Base-by-base conservation (phyloP, 2,797 vertebrate species). In the Notolabrus celidotus region DNA sequence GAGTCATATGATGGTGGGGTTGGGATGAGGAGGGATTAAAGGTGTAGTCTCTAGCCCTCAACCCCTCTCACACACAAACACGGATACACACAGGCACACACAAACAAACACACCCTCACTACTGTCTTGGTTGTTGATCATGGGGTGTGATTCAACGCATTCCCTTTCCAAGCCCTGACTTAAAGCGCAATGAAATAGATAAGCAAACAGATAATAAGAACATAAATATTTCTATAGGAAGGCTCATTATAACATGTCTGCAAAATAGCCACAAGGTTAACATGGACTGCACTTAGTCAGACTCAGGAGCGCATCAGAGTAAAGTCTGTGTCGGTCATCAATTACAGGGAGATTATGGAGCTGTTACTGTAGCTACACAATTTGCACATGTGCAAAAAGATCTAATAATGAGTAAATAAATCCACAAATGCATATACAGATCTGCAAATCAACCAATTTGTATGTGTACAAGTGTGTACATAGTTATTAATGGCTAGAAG, bases 1-100 rank as follows among this genome's bases (percentile, higher is more conserved):
- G 50, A 75, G 84, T 90, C 78, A 82, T 64, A 77, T 79, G 82
- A 86, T 76, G 84, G 71, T 62, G 69, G 63, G 56, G 74, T 71
- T 80, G 74, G 78, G 67, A 63, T 57, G 54, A 58, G 55, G 70
- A 58, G 50, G 39, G 68, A 49, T 76, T 78, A 77, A 78, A 68
- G 9, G 23, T 55, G 39, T 52, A 51, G 22, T 51, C 10, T 34
- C 59, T 39, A 60, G 67, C 77, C 67, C 70, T 52, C 50, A 36
- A 72, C 52, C 66, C 25, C 34, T 45, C 64, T 52, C 55, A 52
- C 43, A 62, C 56, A 66, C 54, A 68, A 23, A 67, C 27, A 68
- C 51, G 61, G 39, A 62, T 33, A 10, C 23, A 27, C 3, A 9
- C 20, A 47, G 43, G 27, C 46, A 55, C 27, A 52, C 25, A 25